phyloP scores from a whole-genome alignment of 2,113 vertebrate genomes.

The Apteryx owenii region DNA sequence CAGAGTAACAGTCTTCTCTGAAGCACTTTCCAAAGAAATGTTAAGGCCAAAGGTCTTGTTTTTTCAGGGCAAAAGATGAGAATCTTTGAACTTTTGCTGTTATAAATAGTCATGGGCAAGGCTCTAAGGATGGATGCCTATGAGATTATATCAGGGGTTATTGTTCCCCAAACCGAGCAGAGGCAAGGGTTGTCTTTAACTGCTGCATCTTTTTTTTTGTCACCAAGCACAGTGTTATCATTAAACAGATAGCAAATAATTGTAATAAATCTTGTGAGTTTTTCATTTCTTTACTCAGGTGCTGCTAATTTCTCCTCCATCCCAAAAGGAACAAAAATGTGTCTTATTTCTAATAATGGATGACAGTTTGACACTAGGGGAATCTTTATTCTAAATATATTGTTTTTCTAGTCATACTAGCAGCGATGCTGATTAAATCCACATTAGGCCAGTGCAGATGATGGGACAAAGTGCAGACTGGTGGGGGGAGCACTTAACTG shows the following conservation, averaged over 20 bases:
- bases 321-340: background rate
- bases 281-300: background rate
- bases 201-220: background rate
- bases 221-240: background rate
- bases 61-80: background rate
- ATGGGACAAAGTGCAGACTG: background rate
- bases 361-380: background rate
- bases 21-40: conserved; percentile 17
- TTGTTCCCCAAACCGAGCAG: background rate
- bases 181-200: background rate
- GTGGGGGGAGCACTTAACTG: background rate
- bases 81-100: conserved; percentile 24
- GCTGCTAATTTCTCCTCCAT: background rate
- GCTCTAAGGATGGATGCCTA: conserved; percentile 17
- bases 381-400: background rate
- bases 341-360: background rate
- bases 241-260: background rate
- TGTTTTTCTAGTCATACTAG: background rate
- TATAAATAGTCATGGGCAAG: background rate
- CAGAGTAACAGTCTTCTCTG: background rate
- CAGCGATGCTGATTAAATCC: background rate
- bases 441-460: background rate
- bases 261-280: background rate
- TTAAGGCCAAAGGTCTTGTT: conserved; percentile 7
- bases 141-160: background rate